Evolutionary conservation across 23 tunicate species (phyloP), one percentile per base, ranked within the genome.

Genomic region (Ascidia mentula): DNA sequence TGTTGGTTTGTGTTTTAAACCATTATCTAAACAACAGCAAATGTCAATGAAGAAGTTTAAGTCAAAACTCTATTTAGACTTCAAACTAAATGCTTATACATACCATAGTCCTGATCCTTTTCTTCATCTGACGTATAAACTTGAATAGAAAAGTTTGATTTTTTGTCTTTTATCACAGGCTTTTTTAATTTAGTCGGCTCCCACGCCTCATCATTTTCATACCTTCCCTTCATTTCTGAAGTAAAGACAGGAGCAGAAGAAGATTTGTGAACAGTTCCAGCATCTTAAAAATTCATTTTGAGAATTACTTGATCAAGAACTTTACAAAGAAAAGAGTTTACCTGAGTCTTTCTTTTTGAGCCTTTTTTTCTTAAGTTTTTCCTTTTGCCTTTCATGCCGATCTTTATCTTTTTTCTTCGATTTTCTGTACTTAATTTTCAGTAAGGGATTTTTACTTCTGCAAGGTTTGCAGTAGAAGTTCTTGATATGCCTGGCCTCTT

Each of bases 391-490:
- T 59, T 72, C 42, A 20, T 40, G 38, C 20, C 20, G 69, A 12
- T 85, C 84, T 61, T 80, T 73, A 40, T 90, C 77, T 32, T 86
- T 82, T 37, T 77, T 81, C 45, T 92, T 92, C 18, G 78, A 72
- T 46, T 92, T 92, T 22, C 91, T 79, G 45, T 92, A 92, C 38
- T 83, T 84, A 7, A 87, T 87, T 79, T 87, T 82, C 24, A 92
- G 79, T 34, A 79, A 69, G 6, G 91, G 97, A 42, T 92, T 82
- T 75, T 92, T 92, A 33, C 53, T 60, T 40, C 90, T 85, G 53
- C 97, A 92, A 18, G 82, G 37, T 59, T 92, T 92, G 79, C 97
- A 92, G 70, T 81, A 92, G 45, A 81, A 92, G 60, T 78, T 86
- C 38, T 92, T 92, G 71, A 92, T 92, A 7, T 83, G 74, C 36